phyloP scores from a whole-genome alignment of 2,113 vertebrate species.

The Indicator indicator region DNA sequence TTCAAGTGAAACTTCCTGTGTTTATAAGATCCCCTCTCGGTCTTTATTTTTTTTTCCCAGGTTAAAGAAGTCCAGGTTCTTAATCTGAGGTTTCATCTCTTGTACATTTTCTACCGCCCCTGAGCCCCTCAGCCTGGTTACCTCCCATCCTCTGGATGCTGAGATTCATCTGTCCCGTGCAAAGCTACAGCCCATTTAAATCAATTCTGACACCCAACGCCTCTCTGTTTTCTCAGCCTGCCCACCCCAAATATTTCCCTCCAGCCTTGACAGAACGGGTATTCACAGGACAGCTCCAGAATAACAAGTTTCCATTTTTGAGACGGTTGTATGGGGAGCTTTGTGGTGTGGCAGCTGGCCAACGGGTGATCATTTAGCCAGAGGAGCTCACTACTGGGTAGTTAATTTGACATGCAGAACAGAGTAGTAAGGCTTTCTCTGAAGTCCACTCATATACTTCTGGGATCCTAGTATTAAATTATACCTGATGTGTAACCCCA shows the following conservation, averaged over 20 bases:
- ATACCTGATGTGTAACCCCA: constrained; percentile 63
- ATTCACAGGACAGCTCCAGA: constrained; percentile 63
- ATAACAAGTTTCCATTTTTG: constrained; percentile 78
- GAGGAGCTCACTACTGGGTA: constrained; percentile 50
- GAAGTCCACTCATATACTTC: constrained; percentile 47
- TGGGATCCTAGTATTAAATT: constrained; percentile 65
- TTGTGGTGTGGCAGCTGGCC: constrained; percentile 79
- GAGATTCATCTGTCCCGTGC: neutral
- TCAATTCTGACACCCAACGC: constrained; percentile 74
- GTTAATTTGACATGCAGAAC: constrained; percentile 70
- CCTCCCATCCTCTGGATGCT: neutral
- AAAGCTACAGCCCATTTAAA: constrained; percentile 70
- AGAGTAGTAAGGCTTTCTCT: constrained; percentile 49
- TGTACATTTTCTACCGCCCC: neutral
- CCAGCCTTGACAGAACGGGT: constrained; percentile 70
- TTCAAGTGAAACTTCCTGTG: no score
- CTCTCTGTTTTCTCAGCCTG: constrained; percentile 74
- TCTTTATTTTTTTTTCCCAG: no score
- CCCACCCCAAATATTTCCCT: constrained; percentile 72
- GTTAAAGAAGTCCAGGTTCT: no score
- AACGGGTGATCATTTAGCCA: constrained; percentile 60
- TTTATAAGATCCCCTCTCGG: no score
- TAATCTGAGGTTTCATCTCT: neutral
- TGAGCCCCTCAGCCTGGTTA: neutral
- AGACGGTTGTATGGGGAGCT: constrained; percentile 57